Percentiles rank a stretch among this genome's conserved stretches.
phyloP scores from a whole-genome alignment of 2,797 vertebrate species.

The Alcedo atthis region DNA sequence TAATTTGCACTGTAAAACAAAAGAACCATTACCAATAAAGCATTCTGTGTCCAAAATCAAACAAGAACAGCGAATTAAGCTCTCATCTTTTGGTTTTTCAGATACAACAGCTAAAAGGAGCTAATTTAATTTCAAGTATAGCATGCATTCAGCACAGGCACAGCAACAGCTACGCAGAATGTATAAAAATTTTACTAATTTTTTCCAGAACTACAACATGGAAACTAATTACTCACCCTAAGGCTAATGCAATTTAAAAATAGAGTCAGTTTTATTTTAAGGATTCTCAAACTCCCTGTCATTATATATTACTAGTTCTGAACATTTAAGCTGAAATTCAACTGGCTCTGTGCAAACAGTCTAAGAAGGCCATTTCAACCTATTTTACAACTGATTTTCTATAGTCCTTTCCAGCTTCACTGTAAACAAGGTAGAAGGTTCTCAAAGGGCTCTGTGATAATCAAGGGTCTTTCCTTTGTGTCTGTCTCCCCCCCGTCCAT shows the following conservation, averaged over 20 bases:
- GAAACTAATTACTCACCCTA: not conserved
- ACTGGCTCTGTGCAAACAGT: not conserved
- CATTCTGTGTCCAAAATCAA: not conserved
- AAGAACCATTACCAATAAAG: not conserved
- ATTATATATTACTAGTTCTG: not conserved
- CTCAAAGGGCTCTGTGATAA: not conserved
- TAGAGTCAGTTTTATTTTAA: not conserved
- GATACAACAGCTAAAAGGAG: not conserved
- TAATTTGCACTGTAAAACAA: not conserved
- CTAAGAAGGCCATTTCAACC: not conserved
- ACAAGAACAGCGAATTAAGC: not conserved
- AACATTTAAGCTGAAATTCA: not conserved
- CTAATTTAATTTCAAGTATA: not conserved
- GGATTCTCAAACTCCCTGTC: not conserved
- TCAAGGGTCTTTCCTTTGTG: not conserved
- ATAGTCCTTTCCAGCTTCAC: not conserved
- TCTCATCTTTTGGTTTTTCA: not conserved
- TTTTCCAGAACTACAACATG: not conserved
- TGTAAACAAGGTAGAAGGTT: not conserved
- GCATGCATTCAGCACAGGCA: not conserved
- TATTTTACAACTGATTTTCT: not conserved
- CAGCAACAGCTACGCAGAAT: not conserved
- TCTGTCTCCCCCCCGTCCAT: not conserved
- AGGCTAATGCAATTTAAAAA: not conserved
- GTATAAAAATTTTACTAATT: not conserved